These are phyloP conservation scores for Macropis europaea DNA, from an alignment of 2,888 invertebrate genomes.

Conservation along the genomic window DNA sequence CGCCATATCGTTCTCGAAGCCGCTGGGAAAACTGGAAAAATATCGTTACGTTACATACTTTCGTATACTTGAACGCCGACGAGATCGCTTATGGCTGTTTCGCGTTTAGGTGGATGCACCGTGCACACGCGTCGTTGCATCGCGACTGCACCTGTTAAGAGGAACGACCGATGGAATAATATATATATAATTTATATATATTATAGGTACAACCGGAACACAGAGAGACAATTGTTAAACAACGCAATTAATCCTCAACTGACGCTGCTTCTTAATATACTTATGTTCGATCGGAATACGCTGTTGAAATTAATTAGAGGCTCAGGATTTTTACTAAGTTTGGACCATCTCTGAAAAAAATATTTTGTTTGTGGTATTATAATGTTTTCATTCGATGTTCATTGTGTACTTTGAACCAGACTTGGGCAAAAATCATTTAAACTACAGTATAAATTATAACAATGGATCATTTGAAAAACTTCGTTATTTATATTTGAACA, in stretches of 20 bases:
- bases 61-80: constrained; percentile 49
- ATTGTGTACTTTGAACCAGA: too few relatives aligned
- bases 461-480: too few relatives aligned
- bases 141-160: constrained; percentile 47
- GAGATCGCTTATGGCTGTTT: constrained; percentile 37
- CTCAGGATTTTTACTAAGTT: too few relatives aligned
- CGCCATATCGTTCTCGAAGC: neutral
- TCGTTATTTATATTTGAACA: too few relatives aligned
- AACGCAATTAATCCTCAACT: constrained; percentile 50
- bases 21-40: constrained; percentile 18
- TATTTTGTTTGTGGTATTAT: too few relatives aligned
- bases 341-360: too few relatives aligned
- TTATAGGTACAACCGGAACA: constrained; percentile 60
- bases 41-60: constrained; percentile 33
- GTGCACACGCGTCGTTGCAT: constrained; percentile 36
- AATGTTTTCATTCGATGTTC: too few relatives aligned
- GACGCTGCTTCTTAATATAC: constrained; percentile 18
- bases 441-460: too few relatives aligned
- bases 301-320: too few relatives aligned
- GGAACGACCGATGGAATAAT: constrained; percentile 59
- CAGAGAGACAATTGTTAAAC: constrained; percentile 65
- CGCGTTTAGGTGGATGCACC: constrained; percentile 7
- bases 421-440: too few relatives aligned
- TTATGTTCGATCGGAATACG: too few relatives aligned
- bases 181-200: constrained; percentile 47